Percentiles rank a stretch among this genome's conserved stretches.
Conservation (phyloP, 2,888 invertebrate species). For the Ptychoptera albimana region DNA sequence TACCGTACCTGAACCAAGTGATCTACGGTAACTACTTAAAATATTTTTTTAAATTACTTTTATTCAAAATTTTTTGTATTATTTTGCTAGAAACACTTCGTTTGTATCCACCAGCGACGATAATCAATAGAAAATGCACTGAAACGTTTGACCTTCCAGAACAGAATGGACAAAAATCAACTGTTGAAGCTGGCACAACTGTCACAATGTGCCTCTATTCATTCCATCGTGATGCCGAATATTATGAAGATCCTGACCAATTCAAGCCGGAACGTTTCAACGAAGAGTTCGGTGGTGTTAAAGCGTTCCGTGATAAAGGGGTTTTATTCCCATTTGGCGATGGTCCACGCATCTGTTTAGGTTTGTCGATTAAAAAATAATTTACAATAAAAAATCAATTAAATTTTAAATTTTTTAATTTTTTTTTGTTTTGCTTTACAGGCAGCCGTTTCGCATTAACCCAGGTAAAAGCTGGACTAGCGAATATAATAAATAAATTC, state of each 20-base stretch:
- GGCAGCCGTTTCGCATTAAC: slow-evolving; percentile 1
- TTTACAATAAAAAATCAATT: background rate
- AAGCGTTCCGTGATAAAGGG: slow-evolving; percentile 6
- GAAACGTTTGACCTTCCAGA: slow-evolving; percentile 5
- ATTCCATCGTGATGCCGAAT: slow-evolving; percentile 3
- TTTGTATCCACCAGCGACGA: background rate
- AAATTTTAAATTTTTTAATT: too few relatives aligned
- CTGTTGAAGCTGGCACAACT: background rate
- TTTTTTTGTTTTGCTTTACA: too few relatives aligned
- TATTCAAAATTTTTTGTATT: background rate
- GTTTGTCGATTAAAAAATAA: background rate
- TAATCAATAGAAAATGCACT: slow-evolving; percentile 3
- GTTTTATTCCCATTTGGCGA: slow-evolving; percentile 6
- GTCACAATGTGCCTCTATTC: slow-evolving; percentile 2
- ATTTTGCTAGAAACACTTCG: slow-evolving; percentile 7
- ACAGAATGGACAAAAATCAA: slow-evolving; percentile 4
- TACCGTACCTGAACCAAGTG: slow-evolving; percentile 21
- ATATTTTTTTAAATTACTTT: too few relatives aligned
- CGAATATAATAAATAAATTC: slow-evolving; percentile 1
- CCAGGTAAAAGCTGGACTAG: slow-evolving; percentile 5
- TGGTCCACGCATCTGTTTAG: slow-evolving; percentile 6
- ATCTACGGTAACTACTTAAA: slow-evolving; percentile 4
- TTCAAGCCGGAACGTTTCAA: slow-evolving; percentile 8
- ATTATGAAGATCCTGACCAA: slow-evolving; percentile 5
- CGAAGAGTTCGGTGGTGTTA: slow-evolving; percentile 7